A percentile compares a stretch with the other conserved stretches of the same genome.
Evolutionary conservation across 1,140 invertebrate species (phyloP).

Genomic region (Cotesia vestalis): DNA sequence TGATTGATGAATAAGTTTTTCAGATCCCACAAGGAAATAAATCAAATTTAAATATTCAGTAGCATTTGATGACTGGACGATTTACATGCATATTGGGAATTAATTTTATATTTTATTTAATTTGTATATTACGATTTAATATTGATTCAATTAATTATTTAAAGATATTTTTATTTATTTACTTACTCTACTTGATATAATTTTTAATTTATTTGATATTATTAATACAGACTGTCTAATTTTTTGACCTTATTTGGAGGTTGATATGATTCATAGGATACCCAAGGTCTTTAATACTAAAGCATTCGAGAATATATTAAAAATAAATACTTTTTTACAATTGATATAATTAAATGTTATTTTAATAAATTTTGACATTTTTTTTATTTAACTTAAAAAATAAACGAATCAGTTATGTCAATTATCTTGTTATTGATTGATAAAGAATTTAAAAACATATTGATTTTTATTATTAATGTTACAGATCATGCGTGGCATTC

Average conservation of each 20-base stretch:
- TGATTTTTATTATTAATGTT: conserved; percentile 54
- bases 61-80: background rate
- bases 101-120: no score
- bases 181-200: background rate
- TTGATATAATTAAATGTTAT: no score
- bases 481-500: conserved; percentile 94
- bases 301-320: conserved; percentile 5
- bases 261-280: conserved; percentile 35
- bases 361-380: no score
- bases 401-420: no score
- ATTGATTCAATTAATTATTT: no score
- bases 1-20: no score
- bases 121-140: no score
- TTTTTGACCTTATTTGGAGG: conserved; percentile 35
- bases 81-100: background rate
- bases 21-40: no score
- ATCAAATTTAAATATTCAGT: no score
- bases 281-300: conserved; percentile 11
- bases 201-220: background rate
- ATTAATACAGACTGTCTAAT: background rate
- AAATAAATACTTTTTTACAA: no score
- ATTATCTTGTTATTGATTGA: background rate
- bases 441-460: conserved; percentile 6
- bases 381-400: no score
- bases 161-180: no score